Base-by-base conservation (phyloP, 2,888 invertebrate species). In the Drosophila parthenogenetica region DNA sequence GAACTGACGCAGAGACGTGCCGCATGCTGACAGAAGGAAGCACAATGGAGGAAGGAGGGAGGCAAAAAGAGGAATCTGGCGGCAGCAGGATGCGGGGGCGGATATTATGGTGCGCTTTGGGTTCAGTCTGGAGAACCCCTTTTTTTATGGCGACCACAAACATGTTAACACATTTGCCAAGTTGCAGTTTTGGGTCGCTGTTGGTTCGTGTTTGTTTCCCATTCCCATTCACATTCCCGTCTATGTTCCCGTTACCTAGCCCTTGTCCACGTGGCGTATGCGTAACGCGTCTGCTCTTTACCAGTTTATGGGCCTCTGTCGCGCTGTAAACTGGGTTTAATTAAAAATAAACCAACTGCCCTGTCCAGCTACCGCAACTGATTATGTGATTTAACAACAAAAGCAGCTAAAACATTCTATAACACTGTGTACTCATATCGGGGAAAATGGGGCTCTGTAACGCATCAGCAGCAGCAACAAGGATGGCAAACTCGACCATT, bases 161-260 rank as follows among this genome's bases (percentile, higher is more conserved):
- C 85, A 87, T 85, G 87, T 80, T 80, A 78, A 73, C 87, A 84
- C 84, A 77, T 75, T 79, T 77, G 77, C 75, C 61, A 65, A 71
- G 69, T 71, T 79, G 77, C 84, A 79, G 66, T 72, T 69, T 62
- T 58, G 45, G 59, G 55, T 48, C 64, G 50, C 39, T 59, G 65
- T 51, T 42, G n/a, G 45, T 43, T 39, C 37, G 46, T 39, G 57
- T 59, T 55, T 32, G 45, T 35, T 40, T 25, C 39, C 29, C 29
- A 29, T 29, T 29, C 29, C 8, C 29, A 8, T 29, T 29, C 19
- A 19, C 19, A 19, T 19, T 19, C 3, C 19, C 19, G n/a, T n/a
- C n/a, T n/a, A n/a, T n/a, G 3, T 19, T 19, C 19, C 19, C 53
- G 19, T 53, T 57, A 8, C 53, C 50, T 43, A 49, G 45, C 51